phyloP scores from a whole-genome alignment of 2,113 vertebrate genomes.

The Marmota monax region DNA sequence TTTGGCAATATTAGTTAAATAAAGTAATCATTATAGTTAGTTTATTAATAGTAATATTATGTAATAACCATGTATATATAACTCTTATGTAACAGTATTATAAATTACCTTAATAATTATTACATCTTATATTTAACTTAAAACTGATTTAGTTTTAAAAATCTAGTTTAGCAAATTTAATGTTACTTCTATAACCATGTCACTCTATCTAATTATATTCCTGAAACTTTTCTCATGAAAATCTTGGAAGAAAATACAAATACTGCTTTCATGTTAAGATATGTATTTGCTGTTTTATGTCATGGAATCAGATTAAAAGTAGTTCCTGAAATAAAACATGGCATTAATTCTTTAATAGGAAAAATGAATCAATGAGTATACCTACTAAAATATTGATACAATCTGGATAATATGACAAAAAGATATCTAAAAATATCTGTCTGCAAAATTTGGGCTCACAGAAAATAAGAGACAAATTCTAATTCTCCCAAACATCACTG shows the following conservation, averaged over 20 bases:
- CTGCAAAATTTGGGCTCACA: neutral
- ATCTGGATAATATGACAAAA: neutral
- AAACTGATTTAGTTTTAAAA: slow-evolving; percentile 39
- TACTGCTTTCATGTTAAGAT: neutral
- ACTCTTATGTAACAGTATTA: neutral
- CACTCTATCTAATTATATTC: slow-evolving; percentile 39
- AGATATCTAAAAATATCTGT: slow-evolving; percentile 1
- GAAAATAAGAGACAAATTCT: neutral
- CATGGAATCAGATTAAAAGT: neutral
- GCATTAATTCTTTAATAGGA: slow-evolving; percentile 40
- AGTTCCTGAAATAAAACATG: slow-evolving; percentile 15
- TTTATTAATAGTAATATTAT: neutral
- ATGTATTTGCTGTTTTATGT: neutral
- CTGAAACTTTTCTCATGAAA: slow-evolving; percentile 36
- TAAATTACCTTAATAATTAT: slow-evolving; percentile 26
- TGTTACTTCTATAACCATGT: neutral
- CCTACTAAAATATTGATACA: slow-evolving; percentile 41
- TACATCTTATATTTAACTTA: neutral
- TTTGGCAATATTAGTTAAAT: neutral
- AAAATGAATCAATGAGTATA: neutral
- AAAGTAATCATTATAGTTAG: neutral
- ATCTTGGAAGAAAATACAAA: slow-evolving; percentile 37
- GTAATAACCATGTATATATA: neutral
- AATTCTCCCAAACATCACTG: neutral
- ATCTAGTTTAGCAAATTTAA: neutral